Percentiles rank a stretch among this genome's conserved stretches.
Evolutionary conservation across 2,888 invertebrate species (phyloP).

Genomic region (Cerastis leucographa): DNA sequence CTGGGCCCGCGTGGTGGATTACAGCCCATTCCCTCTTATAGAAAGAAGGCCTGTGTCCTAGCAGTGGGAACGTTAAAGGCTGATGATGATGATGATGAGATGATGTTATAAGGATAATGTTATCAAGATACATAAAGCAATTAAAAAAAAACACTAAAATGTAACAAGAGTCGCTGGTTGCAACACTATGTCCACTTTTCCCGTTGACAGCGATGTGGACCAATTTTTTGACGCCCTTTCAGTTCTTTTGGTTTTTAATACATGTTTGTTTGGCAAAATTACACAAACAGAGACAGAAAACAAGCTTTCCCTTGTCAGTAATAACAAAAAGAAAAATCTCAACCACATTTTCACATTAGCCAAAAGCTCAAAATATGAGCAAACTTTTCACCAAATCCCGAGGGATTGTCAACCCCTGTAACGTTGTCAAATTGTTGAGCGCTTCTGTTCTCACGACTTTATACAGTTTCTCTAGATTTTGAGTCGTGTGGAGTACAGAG

Average conservation of each 20-base stretch:
- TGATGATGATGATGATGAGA: too few relatives aligned
- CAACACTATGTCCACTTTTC: background rate
- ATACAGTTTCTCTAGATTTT: constrained; percentile 22
- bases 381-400: constrained; percentile 40
- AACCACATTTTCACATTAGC: constrained; percentile 24
- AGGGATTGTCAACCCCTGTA: constrained; percentile 34
- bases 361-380: constrained; percentile 7
- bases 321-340: constrained; percentile 16
- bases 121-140: too few relatives aligned
- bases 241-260: background rate
- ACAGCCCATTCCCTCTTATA: too few relatives aligned
- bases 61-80: too few relatives aligned
- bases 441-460: constrained; percentile 47
- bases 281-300: constrained; percentile 12
- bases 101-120: too few relatives aligned
- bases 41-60: too few relatives aligned
- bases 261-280: background rate
- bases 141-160: too few relatives aligned
- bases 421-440: constrained; percentile 23
- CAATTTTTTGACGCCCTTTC: background rate
- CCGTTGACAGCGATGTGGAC: background rate
- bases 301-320: background rate
- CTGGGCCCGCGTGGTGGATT: too few relatives aligned
- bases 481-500: background rate
- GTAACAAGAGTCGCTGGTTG: too few relatives aligned